Conservation (phyloP, 1,140 invertebrate genomes). For the Pachypsylla venusta region DNA sequence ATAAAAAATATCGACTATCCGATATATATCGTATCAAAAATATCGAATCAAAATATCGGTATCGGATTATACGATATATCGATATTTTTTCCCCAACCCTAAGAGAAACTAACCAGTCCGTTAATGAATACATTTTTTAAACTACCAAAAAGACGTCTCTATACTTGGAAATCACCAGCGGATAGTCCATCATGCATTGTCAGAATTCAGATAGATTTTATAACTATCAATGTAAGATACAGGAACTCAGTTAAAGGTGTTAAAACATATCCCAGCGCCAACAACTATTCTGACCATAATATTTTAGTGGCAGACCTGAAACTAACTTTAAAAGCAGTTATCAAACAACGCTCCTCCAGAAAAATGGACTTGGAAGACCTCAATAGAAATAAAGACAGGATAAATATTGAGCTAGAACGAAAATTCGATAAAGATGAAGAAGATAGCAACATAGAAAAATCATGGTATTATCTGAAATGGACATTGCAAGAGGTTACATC, state of each 20-base stretch:
- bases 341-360: background rate
- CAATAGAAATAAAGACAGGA: background rate
- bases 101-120: constrained; percentile 21
- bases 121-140: constrained; percentile 27
- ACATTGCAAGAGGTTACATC: no score
- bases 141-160: constrained; percentile 24
- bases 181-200: constrained; percentile 22
- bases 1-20: no score
- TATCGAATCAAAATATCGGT: no score
- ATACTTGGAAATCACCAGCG: constrained; percentile 27
- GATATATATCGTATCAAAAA: no score
- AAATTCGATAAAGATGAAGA: background rate
- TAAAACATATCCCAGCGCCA: constrained; percentile 21
- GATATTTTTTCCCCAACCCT: no score
- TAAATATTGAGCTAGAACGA: background rate
- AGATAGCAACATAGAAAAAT: background rate
- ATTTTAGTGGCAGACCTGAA: constrained; percentile 17
- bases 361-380: background rate
- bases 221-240: constrained; percentile 25
- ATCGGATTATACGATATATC: no score
- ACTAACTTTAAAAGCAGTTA: background rate
- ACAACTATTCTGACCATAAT: constrained; percentile 26
- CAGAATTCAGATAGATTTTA: constrained; percentile 29
- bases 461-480: no score
- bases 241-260: constrained; percentile 23